phyloP scores from a whole-genome alignment of 2,797 vertebrate genomes.

The Gymnopithys bicolor region DNA sequence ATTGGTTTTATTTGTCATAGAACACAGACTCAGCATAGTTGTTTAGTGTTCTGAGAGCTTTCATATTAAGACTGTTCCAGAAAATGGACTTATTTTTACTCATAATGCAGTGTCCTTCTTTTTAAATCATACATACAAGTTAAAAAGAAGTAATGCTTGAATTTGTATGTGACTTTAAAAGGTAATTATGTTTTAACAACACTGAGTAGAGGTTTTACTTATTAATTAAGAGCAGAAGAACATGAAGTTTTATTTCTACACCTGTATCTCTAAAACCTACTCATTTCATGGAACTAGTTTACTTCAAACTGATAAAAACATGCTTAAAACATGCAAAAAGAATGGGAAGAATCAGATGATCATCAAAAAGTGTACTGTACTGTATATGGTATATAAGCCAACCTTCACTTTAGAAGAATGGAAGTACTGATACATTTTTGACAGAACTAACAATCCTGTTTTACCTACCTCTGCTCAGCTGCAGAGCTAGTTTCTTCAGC shows the following conservation, averaged over 20 bases:
- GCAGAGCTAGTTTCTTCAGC: constrained; percentile 69
- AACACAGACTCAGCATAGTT: background rate
- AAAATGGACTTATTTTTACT: background rate
- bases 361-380: background rate
- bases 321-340: background rate
- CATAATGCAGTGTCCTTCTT: background rate
- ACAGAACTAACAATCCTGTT: background rate
- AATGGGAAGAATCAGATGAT: background rate
- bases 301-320: background rate
- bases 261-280: background rate
- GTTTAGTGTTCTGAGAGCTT: background rate
- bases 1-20: background rate
- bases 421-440: background rate
- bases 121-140: background rate
- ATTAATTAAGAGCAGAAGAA: background rate
- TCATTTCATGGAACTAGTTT: background rate
- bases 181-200: background rate
- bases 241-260: background rate
- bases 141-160: background rate
- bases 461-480: constrained; percentile 82
- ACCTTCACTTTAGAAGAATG: background rate
- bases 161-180: background rate
- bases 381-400: background rate
- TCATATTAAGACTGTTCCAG: background rate
- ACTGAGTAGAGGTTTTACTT: background rate